Conservation (phyloP, 2,888 invertebrate genomes). For the Amphipoea lucens region DNA sequence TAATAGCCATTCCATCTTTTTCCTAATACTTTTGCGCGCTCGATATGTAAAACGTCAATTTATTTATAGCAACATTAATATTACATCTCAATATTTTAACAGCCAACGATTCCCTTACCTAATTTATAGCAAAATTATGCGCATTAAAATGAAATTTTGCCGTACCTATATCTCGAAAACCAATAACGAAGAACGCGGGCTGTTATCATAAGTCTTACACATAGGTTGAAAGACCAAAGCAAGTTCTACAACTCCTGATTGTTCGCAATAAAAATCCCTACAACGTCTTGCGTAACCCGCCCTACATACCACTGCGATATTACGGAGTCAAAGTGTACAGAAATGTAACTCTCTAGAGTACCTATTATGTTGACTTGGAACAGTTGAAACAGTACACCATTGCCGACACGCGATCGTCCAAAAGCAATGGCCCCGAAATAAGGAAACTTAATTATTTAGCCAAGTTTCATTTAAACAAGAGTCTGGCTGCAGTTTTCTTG, state of each 20-base stretch:
- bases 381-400: constrained; percentile 29
- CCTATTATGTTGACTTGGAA: constrained; percentile 34
- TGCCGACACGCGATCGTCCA: constrained; percentile 54
- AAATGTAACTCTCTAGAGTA: constrained; percentile 52
- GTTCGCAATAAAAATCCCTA: constrained; percentile 40
- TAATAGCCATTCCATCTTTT: not conserved
- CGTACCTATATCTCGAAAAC: not conserved
- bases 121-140: constrained; percentile 58
- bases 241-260: constrained; percentile 11
- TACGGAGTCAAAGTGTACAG: constrained; percentile 40
- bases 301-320: constrained; percentile 40
- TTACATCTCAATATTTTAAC: constrained; percentile 40
- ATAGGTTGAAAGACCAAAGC: not conserved
- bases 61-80: constrained; percentile 40
- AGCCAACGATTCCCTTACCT: not conserved
- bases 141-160: constrained; percentile 21
- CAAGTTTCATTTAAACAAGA: not conserved
- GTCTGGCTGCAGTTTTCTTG: not conserved
- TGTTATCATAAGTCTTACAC: not conserved
- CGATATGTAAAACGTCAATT: constrained; percentile 35
- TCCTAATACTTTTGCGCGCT: constrained; percentile 8
- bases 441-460: not conserved
- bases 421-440: constrained; percentile 18
- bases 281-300: constrained; percentile 66
- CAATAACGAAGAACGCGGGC: constrained; percentile 1